These are phyloP conservation scores for Colius striatus DNA, from an alignment of 2,113 vertebrate genomes.

Conservation along the genomic window DNA sequence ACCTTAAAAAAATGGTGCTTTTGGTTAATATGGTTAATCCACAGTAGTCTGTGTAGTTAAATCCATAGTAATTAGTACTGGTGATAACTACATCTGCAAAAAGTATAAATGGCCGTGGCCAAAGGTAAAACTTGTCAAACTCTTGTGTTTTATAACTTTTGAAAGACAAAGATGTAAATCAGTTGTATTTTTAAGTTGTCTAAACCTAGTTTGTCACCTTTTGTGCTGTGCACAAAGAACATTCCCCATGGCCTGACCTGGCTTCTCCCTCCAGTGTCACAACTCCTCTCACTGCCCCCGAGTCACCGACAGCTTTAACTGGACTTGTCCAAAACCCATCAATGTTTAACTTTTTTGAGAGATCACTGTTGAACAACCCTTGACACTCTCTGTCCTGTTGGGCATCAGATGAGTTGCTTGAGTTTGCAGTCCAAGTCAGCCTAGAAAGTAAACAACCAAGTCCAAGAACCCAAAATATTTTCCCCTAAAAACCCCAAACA, in stretches of 20 bases:
- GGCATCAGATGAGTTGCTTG: background rate
- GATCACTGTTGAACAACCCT: background rate
- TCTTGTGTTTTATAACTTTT: background rate
- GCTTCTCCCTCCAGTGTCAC: background rate
- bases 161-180: background rate
- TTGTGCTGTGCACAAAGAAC: conserved; percentile 19
- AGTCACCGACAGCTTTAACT: background rate
- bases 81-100: background rate
- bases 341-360: conserved; percentile 61
- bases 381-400: background rate
- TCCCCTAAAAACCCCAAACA: background rate
- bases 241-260: background rate
- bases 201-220: background rate
- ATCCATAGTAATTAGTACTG: background rate
- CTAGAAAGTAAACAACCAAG: background rate
- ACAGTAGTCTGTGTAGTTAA: background rate
- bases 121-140: background rate
- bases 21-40: background rate
- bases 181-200: background rate
- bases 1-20: background rate
- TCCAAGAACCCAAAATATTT: background rate
- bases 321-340: background rate
- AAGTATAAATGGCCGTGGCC: background rate
- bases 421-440: background rate
- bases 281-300: background rate